Base-by-base conservation (phyloP, 2,888 invertebrate species). In the Conops quadrifasciatus region DNA sequence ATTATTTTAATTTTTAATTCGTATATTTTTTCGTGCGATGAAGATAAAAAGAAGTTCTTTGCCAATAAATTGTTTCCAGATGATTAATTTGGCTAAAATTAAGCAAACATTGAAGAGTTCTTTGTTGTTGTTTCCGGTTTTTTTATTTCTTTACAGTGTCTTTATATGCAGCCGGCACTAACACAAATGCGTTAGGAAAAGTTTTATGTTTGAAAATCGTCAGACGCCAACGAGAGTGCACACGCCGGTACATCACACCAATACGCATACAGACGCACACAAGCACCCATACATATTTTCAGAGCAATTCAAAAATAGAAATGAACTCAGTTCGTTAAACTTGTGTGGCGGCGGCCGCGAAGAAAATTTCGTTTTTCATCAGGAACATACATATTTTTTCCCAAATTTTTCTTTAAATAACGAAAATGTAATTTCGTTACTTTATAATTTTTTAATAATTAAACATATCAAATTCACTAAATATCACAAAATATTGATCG, bases 241-340 rank as follows among this genome's bases (percentile, higher is more conserved):
- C 16, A 53, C 56, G 2, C 53, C 66, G 24, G 11, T 53, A 19
- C 51, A 66, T 45, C 58, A 51, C 43, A 58, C 28, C 2, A 9
- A 59, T 15, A 47, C 47, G 28, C 59, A 59, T 26, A 28, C 58
- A 47, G 7, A 16, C 24, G 26, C 56, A 45, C 56, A 56, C 70
- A 70, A 2, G 15, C 28, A 59, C 71, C 51, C 70, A 58, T 72
- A 66, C 67, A 67, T 65, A 72, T 71, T 73, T 66, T 30, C 47
- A 56, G 71, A 66, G 16, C 63, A 71, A 71, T 71, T 83, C 84
- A 83, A 85, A 85, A 85, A 85, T 85, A 85, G 85, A 85, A 84
- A 85, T 85, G 85, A 85, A 85, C 85, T 85, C 86, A 85, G 85
- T 85, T 84, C 85, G 85, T 85, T 84, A 85, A 84, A 84, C 84